Conservation (phyloP, 2,888 invertebrate genomes). For the Odontocolon sp. region DNA sequence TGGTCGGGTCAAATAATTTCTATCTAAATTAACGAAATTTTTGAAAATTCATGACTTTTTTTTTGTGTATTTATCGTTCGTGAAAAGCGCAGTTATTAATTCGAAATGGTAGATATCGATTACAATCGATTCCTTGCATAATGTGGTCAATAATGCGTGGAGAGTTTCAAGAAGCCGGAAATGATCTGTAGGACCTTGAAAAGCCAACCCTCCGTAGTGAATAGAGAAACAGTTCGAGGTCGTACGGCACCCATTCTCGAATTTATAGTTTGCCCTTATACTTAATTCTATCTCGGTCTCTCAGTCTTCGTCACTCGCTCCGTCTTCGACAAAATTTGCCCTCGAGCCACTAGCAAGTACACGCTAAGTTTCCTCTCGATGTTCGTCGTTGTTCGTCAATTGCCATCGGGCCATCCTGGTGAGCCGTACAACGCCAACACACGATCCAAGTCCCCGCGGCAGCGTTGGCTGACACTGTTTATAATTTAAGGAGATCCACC, state of each 20-base stretch:
- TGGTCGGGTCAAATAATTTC: too few species aligned
- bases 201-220: slow-evolving; percentile 24
- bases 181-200: slow-evolving; percentile 7
- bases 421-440: slow-evolving; percentile 24
- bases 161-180: slow-evolving; percentile 27
- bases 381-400: slow-evolving; percentile 36
- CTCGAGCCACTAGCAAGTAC: slow-evolving; percentile 27
- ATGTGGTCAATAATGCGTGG: not conserved
- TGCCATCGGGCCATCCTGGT: slow-evolving; percentile 41
- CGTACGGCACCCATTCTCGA: slow-evolving; percentile 32
- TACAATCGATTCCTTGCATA: not conserved
- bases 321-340: slow-evolving; percentile 31
- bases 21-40: too few species aligned
- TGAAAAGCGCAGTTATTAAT: too few species aligned
- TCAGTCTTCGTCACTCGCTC: slow-evolving; percentile 1
- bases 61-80: too few species aligned
- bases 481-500: slow-evolving; percentile 74
- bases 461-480: slow-evolving; percentile 73
- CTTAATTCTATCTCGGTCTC: not conserved
- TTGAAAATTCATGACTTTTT: too few species aligned
- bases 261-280: not conserved
- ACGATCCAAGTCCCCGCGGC: slow-evolving; percentile 68
- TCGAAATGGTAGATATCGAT: too few species aligned
- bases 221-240: not conserved
- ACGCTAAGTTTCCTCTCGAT: slow-evolving; percentile 42